Evolutionary conservation across 2,113 vertebrate genomes (phyloP).

Genomic region (Cranoglanis bouderius): DNA sequence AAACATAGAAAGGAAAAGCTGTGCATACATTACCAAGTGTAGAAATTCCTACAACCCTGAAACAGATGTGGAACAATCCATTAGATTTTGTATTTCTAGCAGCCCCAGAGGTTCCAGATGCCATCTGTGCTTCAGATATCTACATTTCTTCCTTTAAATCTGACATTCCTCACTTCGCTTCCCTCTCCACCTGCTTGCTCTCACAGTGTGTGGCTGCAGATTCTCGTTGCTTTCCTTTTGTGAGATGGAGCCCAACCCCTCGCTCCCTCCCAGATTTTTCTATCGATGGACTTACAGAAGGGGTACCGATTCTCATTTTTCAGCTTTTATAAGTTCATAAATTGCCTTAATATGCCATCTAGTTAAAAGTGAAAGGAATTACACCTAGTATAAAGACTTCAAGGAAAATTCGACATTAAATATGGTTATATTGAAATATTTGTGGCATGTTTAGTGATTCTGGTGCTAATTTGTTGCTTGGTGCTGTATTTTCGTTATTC

Average conservation of each 20-base stretch:
- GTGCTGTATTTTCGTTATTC: background rate
- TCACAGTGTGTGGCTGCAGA: slow-evolving; percentile 45
- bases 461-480: background rate
- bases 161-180: background rate
- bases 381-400: background rate
- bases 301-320: slow-evolving; percentile 35
- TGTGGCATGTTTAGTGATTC: background rate
- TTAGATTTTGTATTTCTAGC: background rate
- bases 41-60: background rate
- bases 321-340: background rate
- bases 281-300: slow-evolving; percentile 51
- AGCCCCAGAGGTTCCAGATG: slow-evolving; percentile 13
- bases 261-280: slow-evolving; percentile 42
- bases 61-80: background rate
- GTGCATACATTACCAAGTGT: slow-evolving; percentile 35
- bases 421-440: too few species aligned
- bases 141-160: background rate
- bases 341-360: background rate
- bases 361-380: background rate
- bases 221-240: slow-evolving; percentile 51
- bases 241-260: slow-evolving; percentile 52
- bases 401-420: background rate
- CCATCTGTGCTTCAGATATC: background rate
- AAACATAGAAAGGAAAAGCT: background rate
- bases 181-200: slow-evolving; percentile 31